Base-by-base conservation (phyloP, 2,113 vertebrate genomes). In the Phodopus roborovskii region DNA sequence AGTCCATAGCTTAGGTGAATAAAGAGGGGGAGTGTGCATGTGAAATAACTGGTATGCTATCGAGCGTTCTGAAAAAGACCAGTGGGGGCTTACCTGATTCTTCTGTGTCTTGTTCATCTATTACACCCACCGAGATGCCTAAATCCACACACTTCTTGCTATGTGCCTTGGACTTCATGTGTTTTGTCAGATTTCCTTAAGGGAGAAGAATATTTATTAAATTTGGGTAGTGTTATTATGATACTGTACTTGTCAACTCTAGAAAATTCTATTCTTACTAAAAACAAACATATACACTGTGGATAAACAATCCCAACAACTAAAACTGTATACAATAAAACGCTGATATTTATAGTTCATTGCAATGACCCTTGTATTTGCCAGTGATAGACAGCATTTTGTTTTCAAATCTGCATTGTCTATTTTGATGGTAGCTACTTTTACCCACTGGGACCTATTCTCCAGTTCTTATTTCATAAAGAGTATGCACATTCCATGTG, bases 81-180 rank as follows among this genome's bases (percentile, higher is more conserved):
- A 36, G 90, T n/a, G 97, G 92, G 97, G 96, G 85, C 98, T 98
- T 99, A 99, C 99, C 99, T 94, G 99, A 99, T 97, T 99, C 99
- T 97, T 99, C 99, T 93, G 99, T 98, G 96, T 99, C 99, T 96
- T 99, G 99, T 90, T 99, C 99, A 58, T 99, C 99, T 97, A 99
- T 98, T 94, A 99, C 98, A 94, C 99, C 99, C 95, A 99, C 98
- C 0, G 99, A 99, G 96, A 99, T 98, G 81, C 99, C 99, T 98
- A 99, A 99, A 98, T 99, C 99, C 99, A 99, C 98, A 98, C 99
- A 99, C 92, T 99, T 99, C 99, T 99, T 99, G 98, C 99, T 99
- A 98, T 99, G 99, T 96, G 99, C 99, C 98, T 99, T 99, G 98
- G 99, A 99, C 97, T 99, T 99, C 99, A 99, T 99, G 98, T 99